Evolutionary conservation across 2,797 vertebrate species (phyloP).

Genomic region (Ciconia nigra): DNA sequence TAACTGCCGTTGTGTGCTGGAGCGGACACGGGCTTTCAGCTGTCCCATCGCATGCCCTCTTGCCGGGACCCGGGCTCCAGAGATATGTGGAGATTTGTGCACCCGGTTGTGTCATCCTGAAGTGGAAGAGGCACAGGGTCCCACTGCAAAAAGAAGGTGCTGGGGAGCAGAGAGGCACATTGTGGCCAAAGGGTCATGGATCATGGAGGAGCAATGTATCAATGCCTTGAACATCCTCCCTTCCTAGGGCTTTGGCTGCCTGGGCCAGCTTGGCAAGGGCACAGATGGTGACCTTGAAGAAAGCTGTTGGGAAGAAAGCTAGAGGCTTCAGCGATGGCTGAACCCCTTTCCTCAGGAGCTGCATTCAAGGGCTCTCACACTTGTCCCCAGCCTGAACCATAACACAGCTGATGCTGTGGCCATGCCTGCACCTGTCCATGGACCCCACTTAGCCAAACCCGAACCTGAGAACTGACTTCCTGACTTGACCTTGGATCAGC

Average conservation of each 20-base stretch:
- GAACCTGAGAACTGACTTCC: background rate
- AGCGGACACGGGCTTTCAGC: rapidly evolving
- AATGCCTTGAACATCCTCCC: background rate
- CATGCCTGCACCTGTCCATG: background rate
- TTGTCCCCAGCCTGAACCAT: background rate
- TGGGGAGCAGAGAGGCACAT: background rate
- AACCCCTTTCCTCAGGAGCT: background rate
- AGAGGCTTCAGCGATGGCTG: background rate
- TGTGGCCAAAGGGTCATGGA: background rate
- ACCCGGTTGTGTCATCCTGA: rapidly evolving
- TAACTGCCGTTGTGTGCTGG: rapidly evolving
- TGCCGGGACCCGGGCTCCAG: rapidly evolving
- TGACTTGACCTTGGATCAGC: background rate
- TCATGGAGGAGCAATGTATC: background rate
- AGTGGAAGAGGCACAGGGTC: background rate
- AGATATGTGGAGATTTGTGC: background rate
- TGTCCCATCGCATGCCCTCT: background rate
- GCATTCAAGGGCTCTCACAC: background rate
- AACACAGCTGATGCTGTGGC: background rate
- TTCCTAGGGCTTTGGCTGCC: background rate
- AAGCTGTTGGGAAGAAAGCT: background rate
- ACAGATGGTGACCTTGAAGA: background rate
- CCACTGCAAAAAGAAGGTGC: background rate
- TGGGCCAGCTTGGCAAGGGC: background rate
- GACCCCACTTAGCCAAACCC: background rate